phyloP scores from a whole-genome alignment of 2,888 invertebrate species.

The Tetragonisca angustula region DNA sequence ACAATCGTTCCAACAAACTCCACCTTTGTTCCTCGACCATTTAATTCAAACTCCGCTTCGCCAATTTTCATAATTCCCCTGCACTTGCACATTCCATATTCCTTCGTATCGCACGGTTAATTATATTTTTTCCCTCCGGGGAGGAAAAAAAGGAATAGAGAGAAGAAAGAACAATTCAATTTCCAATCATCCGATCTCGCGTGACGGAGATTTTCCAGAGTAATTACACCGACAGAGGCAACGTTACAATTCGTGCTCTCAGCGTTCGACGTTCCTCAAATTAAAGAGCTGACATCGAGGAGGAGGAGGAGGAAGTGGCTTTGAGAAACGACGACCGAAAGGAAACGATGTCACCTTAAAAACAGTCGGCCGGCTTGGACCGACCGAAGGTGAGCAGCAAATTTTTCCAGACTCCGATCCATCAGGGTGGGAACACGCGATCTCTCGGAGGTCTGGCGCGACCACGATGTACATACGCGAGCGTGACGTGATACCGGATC shows the following conservation, averaged over 20 bases:
- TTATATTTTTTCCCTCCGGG: background rate
- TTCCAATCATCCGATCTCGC: background rate
- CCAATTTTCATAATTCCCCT: background rate
- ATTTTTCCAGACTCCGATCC: slow-evolving; percentile 58
- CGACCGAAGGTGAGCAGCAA: slow-evolving; percentile 27
- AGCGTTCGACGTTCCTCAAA: background rate
- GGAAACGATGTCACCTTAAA: slow-evolving; percentile 10
- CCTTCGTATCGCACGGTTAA: background rate
- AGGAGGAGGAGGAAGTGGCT: too few relatives aligned
- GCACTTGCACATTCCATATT: too few relatives aligned
- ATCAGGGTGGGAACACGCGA: slow-evolving; percentile 65
- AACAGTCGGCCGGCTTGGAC: background rate
- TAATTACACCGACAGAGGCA: background rate
- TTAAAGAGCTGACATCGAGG: slow-evolving; percentile 2
- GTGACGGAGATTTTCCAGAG: background rate
- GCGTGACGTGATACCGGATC: slow-evolving; percentile 75
- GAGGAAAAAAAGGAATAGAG: background rate
- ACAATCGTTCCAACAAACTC: too few relatives aligned
- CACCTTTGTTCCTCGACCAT: background rate
- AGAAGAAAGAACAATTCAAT: background rate
- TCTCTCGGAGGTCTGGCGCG: slow-evolving; percentile 56
- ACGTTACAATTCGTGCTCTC: background rate
- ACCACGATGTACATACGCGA: slow-evolving; percentile 57
- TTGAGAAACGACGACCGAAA: background rate
- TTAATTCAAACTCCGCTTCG: background rate